Evolutionary conservation across 2,113 vertebrate genomes (phyloP).

Genomic region (Hippocampus guttulatus): DNA sequence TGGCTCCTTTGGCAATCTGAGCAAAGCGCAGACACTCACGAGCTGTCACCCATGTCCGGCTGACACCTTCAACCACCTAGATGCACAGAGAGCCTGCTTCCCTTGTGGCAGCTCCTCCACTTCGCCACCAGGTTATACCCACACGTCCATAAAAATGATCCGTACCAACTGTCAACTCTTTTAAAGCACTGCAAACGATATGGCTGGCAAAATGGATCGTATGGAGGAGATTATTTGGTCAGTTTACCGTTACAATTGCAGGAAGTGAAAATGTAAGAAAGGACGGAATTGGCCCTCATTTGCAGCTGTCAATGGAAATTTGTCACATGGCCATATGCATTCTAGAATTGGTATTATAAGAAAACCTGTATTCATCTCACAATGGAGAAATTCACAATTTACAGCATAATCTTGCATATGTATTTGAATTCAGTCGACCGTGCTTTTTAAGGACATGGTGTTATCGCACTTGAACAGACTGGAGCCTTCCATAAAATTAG

Average conservation of each 20-base stretch:
- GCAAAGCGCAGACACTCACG: conserved; percentile 37
- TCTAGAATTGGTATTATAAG: no score
- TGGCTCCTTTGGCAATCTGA: conserved; percentile 75
- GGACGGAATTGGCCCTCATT: not conserved
- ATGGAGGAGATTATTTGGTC: not conserved
- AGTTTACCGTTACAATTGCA: no score
- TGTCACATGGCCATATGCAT: not conserved
- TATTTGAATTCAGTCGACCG: not conserved
- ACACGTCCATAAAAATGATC: not conserved
- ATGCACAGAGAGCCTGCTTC: conserved; percentile 81
- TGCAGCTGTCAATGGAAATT: not conserved
- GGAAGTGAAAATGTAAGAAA: not conserved
- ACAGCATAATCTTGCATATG: not conserved
- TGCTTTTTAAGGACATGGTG: not conserved
- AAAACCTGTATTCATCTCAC: no score
- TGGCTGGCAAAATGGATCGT: not conserved
- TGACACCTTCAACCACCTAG: conserved; percentile 80
- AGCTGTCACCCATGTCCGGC: conserved; percentile 82
- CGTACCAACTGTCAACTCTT: not conserved
- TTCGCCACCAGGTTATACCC: conserved; percentile 73
- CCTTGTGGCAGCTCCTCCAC: conserved; percentile 85
- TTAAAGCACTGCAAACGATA: not conserved
- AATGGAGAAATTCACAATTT: no score
- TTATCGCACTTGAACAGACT: not conserved
- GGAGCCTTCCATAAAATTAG: not conserved